Evolutionary conservation across 2,113 vertebrate species (phyloP).

Genomic region (Istiophorus platypterus): DNA sequence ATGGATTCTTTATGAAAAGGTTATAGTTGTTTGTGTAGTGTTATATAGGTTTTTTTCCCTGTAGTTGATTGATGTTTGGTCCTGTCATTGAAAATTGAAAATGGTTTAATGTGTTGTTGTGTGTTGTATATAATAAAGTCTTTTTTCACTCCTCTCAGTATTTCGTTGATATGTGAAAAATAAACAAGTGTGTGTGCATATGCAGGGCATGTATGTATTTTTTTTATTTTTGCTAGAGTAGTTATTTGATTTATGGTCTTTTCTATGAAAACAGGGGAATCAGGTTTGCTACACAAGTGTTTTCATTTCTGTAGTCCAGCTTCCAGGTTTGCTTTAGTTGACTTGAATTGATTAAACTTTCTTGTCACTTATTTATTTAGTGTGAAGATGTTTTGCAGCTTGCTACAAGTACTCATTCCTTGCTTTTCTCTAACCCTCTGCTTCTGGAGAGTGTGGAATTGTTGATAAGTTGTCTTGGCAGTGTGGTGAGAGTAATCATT

Average conservation of each 20-base stretch:
- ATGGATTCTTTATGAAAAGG: slow-evolving; percentile 17
- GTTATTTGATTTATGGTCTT: slow-evolving; percentile 26
- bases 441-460: slow-evolving; percentile 73
- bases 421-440: slow-evolving; percentile 39
- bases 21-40: not conserved
- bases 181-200: not conserved
- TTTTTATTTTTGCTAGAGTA: slow-evolving; percentile 1
- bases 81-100: not conserved
- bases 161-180: not conserved
- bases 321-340: slow-evolving; percentile 54
- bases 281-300: slow-evolving; percentile 37
- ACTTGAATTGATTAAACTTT: slow-evolving; percentile 57
- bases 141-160: not conserved
- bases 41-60: not conserved
- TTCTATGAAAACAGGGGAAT: slow-evolving; percentile 34
- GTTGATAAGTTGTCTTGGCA: slow-evolving; percentile 82
- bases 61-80: not conserved
- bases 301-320: slow-evolving; percentile 26
- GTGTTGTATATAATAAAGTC: not conserved
- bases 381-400: slow-evolving; percentile 59
- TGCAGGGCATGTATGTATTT: slow-evolving; percentile 2
- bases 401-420: slow-evolving; percentile 54
- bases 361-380: slow-evolving; percentile 65
- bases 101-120: not conserved
- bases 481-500: slow-evolving; percentile 77